These are phyloP conservation scores for Syrmaticus mikado DNA, from an alignment of 2,113 vertebrate species.

Conservation along the genomic window DNA sequence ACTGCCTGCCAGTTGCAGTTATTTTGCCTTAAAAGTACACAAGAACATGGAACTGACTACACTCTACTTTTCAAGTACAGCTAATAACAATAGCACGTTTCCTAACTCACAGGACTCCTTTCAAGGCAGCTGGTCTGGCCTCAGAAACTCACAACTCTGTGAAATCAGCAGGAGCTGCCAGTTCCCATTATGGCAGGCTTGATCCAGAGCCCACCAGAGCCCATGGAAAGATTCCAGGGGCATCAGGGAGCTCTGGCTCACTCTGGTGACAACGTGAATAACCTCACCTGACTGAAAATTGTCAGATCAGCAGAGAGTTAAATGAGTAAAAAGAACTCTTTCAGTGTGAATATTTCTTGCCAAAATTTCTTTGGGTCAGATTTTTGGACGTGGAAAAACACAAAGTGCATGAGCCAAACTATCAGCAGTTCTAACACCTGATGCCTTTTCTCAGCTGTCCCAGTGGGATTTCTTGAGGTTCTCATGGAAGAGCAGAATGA, in stretches of 20 bases:
- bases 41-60: background rate
- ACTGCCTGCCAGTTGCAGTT: background rate
- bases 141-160: background rate
- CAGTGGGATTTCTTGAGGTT: background rate
- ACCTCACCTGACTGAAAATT: background rate
- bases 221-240: background rate
- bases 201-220: background rate
- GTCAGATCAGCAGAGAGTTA: background rate
- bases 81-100: background rate
- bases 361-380: background rate
- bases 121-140: background rate
- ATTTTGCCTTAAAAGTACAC: background rate
- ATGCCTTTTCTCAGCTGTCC: background rate
- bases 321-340: background rate
- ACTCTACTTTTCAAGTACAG: background rate
- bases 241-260: conserved; percentile 13
- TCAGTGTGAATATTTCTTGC: background rate
- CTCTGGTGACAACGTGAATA: background rate
- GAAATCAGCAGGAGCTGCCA: background rate
- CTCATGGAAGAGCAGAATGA: background rate
- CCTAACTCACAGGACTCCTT: background rate
- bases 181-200: background rate
- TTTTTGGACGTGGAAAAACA: background rate
- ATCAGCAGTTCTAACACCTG: background rate
- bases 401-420: background rate